Percentiles rank a stretch among this genome's conserved stretches.
phyloP scores from a whole-genome alignment of 2,888 invertebrate species.

The Lacanobia oleracea region DNA sequence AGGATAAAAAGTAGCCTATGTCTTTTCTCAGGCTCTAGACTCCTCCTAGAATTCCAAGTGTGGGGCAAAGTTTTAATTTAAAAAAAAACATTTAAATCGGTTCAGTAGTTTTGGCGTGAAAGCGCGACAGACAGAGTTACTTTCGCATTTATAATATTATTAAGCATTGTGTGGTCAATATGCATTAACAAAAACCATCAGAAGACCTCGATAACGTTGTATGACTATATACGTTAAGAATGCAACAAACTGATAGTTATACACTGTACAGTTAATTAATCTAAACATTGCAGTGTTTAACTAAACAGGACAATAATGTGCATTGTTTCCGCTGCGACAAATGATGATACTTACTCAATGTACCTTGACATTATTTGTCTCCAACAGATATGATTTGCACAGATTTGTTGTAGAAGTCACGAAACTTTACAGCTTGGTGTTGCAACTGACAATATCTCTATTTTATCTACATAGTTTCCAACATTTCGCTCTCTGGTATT shows the following conservation, averaged over 20 bases:
- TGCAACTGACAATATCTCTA: not conserved
- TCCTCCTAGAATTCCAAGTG: no score
- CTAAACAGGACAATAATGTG: constrained; percentile 42
- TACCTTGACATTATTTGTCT: constrained; percentile 60
- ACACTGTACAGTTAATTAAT: constrained; percentile 33
- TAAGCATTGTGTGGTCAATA: not conserved
- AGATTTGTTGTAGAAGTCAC: constrained; percentile 7
- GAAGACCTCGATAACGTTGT: constrained; percentile 26
- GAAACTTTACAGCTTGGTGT: constrained; percentile 6
- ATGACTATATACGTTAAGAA: constrained; percentile 1
- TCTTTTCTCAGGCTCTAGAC: no score
- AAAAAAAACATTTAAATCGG: no score
- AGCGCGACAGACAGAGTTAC: no score
- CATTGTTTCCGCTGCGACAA: constrained; percentile 52
- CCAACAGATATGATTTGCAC: constrained; percentile 28
- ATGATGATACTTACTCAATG: constrained; percentile 36
- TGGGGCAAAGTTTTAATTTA: no score
- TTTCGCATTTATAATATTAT: no score
- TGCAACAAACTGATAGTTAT: constrained; percentile 19
- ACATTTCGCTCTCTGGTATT: constrained; percentile 17
- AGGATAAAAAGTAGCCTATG: no score
- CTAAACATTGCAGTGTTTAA: constrained; percentile 15
- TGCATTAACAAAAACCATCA: constrained; percentile 4
- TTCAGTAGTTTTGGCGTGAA: no score
- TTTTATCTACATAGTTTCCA: not conserved